Percentiles rank a stretch among this genome's conserved stretches.
Evolutionary conservation across 2,888 invertebrate species (phyloP).

Genomic region (Leptopilina myrica): DNA sequence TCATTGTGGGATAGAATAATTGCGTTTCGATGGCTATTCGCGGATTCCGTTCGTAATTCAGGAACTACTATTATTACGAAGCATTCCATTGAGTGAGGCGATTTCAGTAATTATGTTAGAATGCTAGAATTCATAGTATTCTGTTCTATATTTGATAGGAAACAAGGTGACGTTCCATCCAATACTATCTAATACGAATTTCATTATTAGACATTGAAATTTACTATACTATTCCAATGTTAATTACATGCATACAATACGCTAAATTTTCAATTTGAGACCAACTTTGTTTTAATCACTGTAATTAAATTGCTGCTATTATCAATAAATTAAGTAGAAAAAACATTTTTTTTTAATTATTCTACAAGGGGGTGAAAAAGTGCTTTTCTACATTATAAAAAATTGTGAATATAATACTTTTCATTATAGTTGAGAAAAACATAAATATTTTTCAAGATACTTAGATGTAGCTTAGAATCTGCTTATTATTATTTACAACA

Average conservation of each 20-base stretch:
- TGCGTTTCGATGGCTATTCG: slow-evolving; percentile 31
- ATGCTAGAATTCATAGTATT: slow-evolving; percentile 33
- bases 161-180: slow-evolving; percentile 30
- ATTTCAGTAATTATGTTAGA: slow-evolving; percentile 40
- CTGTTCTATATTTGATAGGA: slow-evolving; percentile 35
- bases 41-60: slow-evolving; percentile 39
- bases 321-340: too few species aligned
- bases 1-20: slow-evolving; percentile 38
- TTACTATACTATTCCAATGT: neutral
- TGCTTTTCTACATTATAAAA: too few species aligned
- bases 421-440: too few species aligned
- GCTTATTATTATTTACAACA: too few species aligned
- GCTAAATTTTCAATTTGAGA: neutral
- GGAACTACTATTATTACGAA: slow-evolving; percentile 33
- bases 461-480: too few species aligned
- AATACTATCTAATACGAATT: slow-evolving; percentile 31
- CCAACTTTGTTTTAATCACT: too few species aligned
- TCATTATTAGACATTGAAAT: slow-evolving; percentile 26
- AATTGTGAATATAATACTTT: too few species aligned
- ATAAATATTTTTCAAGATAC: too few species aligned
- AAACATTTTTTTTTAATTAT: too few species aligned
- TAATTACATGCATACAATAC: neutral
- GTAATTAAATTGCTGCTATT: too few species aligned
- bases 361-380: too few species aligned
- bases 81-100: slow-evolving; percentile 36